Evolutionary conservation across 1,140 invertebrate species (phyloP).

Genomic region (Gryllus bimaculatus): DNA sequence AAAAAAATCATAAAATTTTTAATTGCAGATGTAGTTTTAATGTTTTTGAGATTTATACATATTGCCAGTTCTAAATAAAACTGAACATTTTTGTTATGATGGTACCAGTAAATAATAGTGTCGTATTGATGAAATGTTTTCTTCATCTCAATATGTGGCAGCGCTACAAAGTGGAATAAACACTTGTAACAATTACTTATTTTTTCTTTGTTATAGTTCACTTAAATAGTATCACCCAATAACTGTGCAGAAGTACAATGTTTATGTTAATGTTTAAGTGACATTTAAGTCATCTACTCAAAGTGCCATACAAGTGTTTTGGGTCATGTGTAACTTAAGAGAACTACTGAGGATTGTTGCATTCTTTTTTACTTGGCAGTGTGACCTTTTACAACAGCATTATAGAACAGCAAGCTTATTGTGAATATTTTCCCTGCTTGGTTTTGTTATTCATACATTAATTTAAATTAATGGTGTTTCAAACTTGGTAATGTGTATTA

Average conservation of each 20-base stretch:
- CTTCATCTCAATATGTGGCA: neutral
- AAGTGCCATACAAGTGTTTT: conserved; percentile 12
- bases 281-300: conserved; percentile 11
- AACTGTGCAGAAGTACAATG: neutral
- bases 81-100: neutral
- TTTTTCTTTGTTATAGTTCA: neutral
- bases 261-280: conserved; percentile 3
- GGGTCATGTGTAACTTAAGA: neutral
- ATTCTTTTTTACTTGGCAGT: neutral
- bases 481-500: neutral
- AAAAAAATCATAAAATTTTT: neutral
- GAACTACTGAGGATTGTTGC: neutral
- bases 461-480: neutral
- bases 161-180: neutral
- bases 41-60: conserved; percentile 9
- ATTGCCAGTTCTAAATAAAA: neutral
- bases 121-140: neutral
- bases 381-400: neutral
- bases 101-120: neutral
- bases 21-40: neutral
- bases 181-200: neutral
- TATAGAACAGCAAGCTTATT: too few species aligned
- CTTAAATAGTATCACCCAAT: neutral
- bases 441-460: neutral
- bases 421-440: too few species aligned